Conservation (phyloP, 2,888 invertebrate genomes). For the Tyria jacobaeae region DNA sequence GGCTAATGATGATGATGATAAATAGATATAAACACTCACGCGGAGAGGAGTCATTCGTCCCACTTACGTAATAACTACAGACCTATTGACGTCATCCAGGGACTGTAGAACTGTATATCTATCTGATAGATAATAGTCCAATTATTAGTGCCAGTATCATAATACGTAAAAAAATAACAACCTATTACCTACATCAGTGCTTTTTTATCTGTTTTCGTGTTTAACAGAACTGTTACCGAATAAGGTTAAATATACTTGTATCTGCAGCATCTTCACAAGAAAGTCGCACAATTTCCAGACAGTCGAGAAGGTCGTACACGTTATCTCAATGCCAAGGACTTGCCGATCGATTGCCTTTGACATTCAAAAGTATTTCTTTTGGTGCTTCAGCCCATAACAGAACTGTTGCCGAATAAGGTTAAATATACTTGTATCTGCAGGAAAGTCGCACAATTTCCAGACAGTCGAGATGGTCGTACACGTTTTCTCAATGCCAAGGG, state of each 20-base stretch:
- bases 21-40: no score
- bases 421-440: constrained; percentile 10
- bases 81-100: no score
- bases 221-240: neutral
- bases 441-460: constrained; percentile 17
- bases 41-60: no score
- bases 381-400: neutral
- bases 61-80: no score
- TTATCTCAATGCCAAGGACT: constrained; percentile 41
- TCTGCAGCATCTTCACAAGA: constrained; percentile 15
- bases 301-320: constrained; percentile 37
- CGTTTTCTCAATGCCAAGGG: constrained; percentile 42
- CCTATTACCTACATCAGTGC: no score
- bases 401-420: neutral
- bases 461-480: constrained; percentile 36
- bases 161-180: no score
- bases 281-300: constrained; percentile 20
- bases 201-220: neutral
- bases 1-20: no score
- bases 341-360: constrained; percentile 33
- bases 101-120: no score
- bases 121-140: no score
- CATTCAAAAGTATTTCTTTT: neutral
- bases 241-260: constrained; percentile 1
- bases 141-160: no score